A percentile compares a stretch with the other conserved stretches of the same genome.
Evolutionary conservation across 1,140 invertebrate genomes (phyloP).

Genomic region (Arctopsyche grandis): DNA sequence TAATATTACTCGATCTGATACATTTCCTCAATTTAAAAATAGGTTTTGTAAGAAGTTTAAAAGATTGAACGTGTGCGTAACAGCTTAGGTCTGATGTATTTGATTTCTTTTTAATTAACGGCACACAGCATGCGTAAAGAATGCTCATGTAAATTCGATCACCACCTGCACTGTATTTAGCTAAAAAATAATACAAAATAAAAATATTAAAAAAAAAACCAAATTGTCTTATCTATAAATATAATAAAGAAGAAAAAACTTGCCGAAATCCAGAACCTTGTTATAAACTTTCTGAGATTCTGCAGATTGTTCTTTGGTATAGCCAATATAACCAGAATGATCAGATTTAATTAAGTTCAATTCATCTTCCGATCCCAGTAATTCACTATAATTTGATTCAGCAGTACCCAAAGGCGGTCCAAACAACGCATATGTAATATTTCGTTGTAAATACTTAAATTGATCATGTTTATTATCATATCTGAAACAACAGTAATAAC

Average conservation of each 20-base stretch:
- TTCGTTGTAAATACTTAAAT: constrained; percentile 6
- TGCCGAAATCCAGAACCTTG: constrained; percentile 1
- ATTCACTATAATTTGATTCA: neutral
- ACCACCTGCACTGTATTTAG: constrained; percentile 41
- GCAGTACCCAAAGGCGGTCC: neutral
- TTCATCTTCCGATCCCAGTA: neutral
- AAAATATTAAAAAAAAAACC: neutral
- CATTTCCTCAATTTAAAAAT: constrained; percentile 51
- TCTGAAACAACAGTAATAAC: neutral
- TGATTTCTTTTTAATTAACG: neutral
- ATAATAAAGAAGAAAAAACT: constrained; percentile 15
- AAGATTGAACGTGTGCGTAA: constrained; percentile 11
- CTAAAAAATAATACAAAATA: constrained; percentile 32
- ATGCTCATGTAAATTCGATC: constrained; percentile 42
- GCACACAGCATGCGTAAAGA: constrained; percentile 47
- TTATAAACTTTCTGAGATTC: neutral
- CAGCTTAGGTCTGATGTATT: neutral
- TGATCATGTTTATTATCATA: constrained; percentile 1
- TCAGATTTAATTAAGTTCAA: too few relatives aligned
- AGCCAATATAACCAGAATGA: neutral
- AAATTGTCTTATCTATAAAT: neutral
- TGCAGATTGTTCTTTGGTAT: constrained; percentile 14
- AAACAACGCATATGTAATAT: constrained; percentile 26
- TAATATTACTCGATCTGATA: constrained; percentile 30
- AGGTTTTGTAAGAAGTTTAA: constrained; percentile 33